These are phyloP conservation scores for Laspeyria flexula DNA, from an alignment of 2,888 invertebrate species.

Conservation along the genomic window DNA sequence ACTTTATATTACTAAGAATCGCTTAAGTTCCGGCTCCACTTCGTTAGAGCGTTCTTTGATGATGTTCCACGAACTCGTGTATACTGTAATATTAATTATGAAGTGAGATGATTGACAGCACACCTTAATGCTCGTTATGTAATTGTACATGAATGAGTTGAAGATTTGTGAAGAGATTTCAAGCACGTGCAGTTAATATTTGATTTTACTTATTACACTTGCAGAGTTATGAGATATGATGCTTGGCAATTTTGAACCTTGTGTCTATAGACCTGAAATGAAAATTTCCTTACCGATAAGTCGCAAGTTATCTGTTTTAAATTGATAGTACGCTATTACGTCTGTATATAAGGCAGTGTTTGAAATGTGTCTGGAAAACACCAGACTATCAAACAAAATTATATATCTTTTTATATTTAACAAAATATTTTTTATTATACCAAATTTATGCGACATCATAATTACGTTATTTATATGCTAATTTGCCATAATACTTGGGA, in stretches of 20 bases:
- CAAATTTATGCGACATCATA: neutral
- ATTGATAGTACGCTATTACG: no score
- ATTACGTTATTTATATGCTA: neutral
- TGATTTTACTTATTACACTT: neutral
- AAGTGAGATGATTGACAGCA: conserved; percentile 25
- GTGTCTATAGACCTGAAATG: no score
- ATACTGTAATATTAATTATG: conserved; percentile 25
- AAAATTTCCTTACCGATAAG: no score
- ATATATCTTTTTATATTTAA: no score
- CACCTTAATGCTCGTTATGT: conserved; percentile 23
- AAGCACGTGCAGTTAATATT: neutral
- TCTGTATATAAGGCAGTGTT: no score
- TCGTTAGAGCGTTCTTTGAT: conserved; percentile 3
- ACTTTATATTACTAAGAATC: conserved; percentile 26
- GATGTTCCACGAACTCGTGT: conserved; percentile 31
- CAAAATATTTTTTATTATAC: no score
- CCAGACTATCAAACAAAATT: no score
- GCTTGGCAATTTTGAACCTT: no score
- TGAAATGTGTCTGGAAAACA: no score
- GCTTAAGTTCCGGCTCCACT: conserved; percentile 37
- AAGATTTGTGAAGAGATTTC: conserved; percentile 13
- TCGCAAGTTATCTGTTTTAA: no score
- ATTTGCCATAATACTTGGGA: neutral
- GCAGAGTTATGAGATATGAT: neutral
- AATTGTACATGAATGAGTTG: conserved; percentile 27